A percentile compares a stretch with the other conserved stretches of the same genome.
Evolutionary conservation across 2,888 invertebrate genomes (phyloP).

Genomic region (Lypha dubia): DNA sequence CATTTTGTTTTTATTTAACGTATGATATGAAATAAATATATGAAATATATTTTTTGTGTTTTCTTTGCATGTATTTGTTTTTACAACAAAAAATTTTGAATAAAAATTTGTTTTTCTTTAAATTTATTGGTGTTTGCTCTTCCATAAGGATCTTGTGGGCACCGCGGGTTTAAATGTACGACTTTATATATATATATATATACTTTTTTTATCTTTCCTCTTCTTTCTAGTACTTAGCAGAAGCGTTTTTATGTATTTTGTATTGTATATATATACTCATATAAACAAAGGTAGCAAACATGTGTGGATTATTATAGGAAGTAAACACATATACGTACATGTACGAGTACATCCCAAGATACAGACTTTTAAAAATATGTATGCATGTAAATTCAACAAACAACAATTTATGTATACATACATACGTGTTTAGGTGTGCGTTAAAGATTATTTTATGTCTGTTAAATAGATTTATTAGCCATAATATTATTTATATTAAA

Average conservation of each 20-base stretch:
- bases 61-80: too few species aligned
- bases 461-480: constrained; percentile 63
- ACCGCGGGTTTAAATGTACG: too few species aligned
- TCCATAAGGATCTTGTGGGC: too few species aligned
- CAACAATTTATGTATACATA: background rate
- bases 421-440: background rate
- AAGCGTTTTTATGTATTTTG: constrained; percentile 28
- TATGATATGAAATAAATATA: too few species aligned
- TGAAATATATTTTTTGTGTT: too few species aligned
- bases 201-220: background rate
- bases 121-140: too few species aligned
- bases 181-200: background rate
- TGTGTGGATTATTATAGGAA: background rate
- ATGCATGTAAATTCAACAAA: too few species aligned
- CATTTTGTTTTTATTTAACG: too few species aligned
- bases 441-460: constrained; percentile 40
- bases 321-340: background rate
- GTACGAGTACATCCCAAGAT: too few species aligned
- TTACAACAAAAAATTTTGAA: too few species aligned
- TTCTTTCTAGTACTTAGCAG: background rate
- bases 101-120: too few species aligned
- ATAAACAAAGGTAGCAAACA: background rate
- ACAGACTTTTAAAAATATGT: too few species aligned
- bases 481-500: constrained; percentile 52
- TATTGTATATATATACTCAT: background rate